Conservation (phyloP, 92 coral and sea anemone genomes). For the Virgularia gustaviana region DNA sequence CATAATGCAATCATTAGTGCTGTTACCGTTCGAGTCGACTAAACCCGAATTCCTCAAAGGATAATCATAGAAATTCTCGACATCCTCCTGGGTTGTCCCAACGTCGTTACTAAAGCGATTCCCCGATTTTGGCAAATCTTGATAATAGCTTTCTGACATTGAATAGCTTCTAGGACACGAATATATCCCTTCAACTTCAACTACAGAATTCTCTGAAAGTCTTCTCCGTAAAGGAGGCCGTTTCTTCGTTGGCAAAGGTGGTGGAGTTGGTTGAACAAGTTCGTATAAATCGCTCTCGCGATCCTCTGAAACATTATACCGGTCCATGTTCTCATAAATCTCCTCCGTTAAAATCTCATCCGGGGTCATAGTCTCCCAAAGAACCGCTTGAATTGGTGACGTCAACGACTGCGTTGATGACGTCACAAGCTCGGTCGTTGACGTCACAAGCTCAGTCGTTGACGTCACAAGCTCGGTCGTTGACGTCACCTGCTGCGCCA, state of each 20-base stretch:
- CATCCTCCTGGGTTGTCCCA: too few species aligned
- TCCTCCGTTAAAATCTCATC: constrained; percentile 6
- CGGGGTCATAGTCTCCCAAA: constrained; percentile 13
- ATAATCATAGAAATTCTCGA: too few species aligned
- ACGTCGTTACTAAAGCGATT: too few species aligned
- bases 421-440: too few species aligned
- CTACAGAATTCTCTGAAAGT: background rate
- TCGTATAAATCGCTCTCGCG: too few species aligned
- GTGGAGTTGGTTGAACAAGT: constrained; percentile 15
- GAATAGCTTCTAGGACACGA: constrained; percentile 10
- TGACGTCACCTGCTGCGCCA: too few species aligned
- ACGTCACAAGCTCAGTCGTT: too few species aligned
- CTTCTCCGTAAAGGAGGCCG: background rate
- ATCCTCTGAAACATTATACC: constrained; percentile 10
- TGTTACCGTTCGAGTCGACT: too few species aligned
- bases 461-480: too few species aligned
- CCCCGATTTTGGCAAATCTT: background rate
- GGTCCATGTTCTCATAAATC: constrained; percentile 17
- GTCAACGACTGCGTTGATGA: background rate
- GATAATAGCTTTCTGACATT: too few species aligned
- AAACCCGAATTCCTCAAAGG: background rate
- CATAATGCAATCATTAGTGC: too few species aligned
- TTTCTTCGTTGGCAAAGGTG: constrained; percentile 18
- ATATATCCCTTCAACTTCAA: background rate
- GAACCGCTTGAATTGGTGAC: background rate